Percentiles rank a stretch among this genome's conserved stretches.
Conservation (phyloP, 2,888 invertebrate species). For the Allacma fusca region DNA sequence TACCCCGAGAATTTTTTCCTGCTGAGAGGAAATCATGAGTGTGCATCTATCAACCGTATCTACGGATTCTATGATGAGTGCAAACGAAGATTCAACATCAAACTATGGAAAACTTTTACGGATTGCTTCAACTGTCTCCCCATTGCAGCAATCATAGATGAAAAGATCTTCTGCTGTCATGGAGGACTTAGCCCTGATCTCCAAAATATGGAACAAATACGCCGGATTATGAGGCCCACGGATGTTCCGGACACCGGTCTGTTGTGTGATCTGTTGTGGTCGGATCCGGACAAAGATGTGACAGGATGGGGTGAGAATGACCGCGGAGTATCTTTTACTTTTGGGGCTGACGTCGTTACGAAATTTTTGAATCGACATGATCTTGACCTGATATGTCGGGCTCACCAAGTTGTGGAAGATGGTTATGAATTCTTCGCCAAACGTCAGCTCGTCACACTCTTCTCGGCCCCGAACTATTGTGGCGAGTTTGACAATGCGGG, state of each 20-base stretch:
- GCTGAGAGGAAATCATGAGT: constrained; percentile 88
- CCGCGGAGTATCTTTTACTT: constrained; percentile 97
- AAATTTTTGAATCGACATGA: constrained; percentile 97
- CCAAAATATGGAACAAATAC: constrained; percentile 77
- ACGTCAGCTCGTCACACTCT: constrained; percentile 94
- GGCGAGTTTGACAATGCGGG: constrained; percentile 99
- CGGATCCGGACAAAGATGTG: constrained; percentile 85
- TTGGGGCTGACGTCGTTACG: constrained; percentile 96
- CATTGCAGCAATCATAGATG: constrained; percentile 98
- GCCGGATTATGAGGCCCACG: constrained; percentile 47
- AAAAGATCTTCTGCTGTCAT: constrained; percentile 98
- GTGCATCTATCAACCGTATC: constrained; percentile 98
- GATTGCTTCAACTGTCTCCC: constrained; percentile 99
- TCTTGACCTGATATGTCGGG: constrained; percentile 95
- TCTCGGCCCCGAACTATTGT: constrained; percentile 97
- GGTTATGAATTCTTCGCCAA: constrained; percentile 99
- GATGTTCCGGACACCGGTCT: constrained; percentile 44
- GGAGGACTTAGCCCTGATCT: constrained; percentile 94
- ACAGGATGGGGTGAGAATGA: constrained; percentile 86
- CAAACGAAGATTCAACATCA: constrained; percentile 73
- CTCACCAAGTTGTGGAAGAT: constrained; percentile 98
- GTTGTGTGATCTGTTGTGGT: constrained; percentile 93
- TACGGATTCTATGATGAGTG: constrained; percentile 85
- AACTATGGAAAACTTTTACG: constrained; percentile 73
- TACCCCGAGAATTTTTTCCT: constrained; percentile 99